Base-by-base conservation (phyloP, 2,113 vertebrate species). In the Heliornis fulica region DNA sequence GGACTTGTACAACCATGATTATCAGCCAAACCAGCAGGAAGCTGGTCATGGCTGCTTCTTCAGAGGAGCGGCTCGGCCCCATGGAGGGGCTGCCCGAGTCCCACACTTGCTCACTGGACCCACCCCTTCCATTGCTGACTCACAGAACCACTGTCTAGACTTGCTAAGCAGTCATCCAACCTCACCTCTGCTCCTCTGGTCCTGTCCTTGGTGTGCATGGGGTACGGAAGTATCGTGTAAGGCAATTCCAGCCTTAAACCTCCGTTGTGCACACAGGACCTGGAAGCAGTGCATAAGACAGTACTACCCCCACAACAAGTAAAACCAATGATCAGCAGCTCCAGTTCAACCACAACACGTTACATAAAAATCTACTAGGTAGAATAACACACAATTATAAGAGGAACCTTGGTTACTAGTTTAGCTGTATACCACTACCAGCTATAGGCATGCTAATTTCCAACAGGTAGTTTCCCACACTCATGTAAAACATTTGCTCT, bases 1-100 rank as follows among this genome's bases (percentile, higher is more conserved):
- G n/a, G 53, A 50, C 53, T 59, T 50, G 43, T 28, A 54, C 31
- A 59, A 41, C 34, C 0, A 0, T 15, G 57, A 34, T 41, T 48
- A 60, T 11, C 15, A 40, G n/a, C 60, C 31, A 38, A 45, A 45
- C 17, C 4, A 18, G n/a, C 1, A 10, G 40, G 59, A 38, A 87
- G 29, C 25, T 10, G 16, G 25, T 64, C 54, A 84, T 0, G 4
- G 56, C 65, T 43, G 14, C 29, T 32, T 20, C 74, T 77, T 71
- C 82, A 43, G n/a, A 83, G 53, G 29, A 64, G 63, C 2, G 1
- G 54, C 34, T 78, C 1, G 3, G 54, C 87, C 28, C 7, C 22
- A 38, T 2, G 1, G 26, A 65, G 26, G 25, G 53, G 34, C 45
- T 38, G 29, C 19, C 15, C 0, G 1, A 84, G 64, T 19, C 15